phyloP scores from a whole-genome alignment of 64 coral and sea anemone species.

The Anthopleura sola region DNA sequence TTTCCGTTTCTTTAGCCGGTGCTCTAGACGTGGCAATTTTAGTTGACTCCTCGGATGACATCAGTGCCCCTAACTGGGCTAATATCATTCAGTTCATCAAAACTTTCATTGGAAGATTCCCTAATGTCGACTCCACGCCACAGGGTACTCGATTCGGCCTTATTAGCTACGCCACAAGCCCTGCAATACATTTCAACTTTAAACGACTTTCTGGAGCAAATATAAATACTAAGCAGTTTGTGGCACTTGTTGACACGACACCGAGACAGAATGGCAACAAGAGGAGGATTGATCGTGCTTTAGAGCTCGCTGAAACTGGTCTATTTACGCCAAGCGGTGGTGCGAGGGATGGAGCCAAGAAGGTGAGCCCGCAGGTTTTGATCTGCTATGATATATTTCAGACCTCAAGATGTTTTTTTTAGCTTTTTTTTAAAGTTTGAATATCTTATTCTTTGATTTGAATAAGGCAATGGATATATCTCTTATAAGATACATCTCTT shows the following conservation, averaged over 20 bases:
- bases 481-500: too few species aligned
- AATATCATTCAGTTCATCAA: slow-evolving; percentile 43
- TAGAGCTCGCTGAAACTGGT: slow-evolving; percentile 28
- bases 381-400: not conserved
- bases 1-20: not conserved
- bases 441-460: too few species aligned
- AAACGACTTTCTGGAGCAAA: slow-evolving; percentile 26
- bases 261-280: slow-evolving; percentile 4
- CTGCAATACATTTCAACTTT: slow-evolving; percentile 30
- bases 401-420: too few species aligned
- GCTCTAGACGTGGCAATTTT: slow-evolving; percentile 47
- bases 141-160: slow-evolving; percentile 51
- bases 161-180: slow-evolving; percentile 32
- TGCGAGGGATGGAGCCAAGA: slow-evolving; percentile 35
- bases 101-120: slow-evolving; percentile 31
- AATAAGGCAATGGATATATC: too few species aligned
- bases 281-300: slow-evolving; percentile 42
- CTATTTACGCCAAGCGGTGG: slow-evolving; percentile 40
- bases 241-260: slow-evolving; percentile 43
- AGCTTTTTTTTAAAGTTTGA: too few species aligned
- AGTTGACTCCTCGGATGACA: slow-evolving; percentile 57
- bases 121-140: slow-evolving; percentile 13
- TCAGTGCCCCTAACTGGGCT: slow-evolving; percentile 32
- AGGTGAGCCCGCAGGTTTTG: not conserved
- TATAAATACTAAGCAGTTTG: slow-evolving; percentile 31